Conservation (phyloP, 2,888 invertebrate species). For the Blera fallax region DNA sequence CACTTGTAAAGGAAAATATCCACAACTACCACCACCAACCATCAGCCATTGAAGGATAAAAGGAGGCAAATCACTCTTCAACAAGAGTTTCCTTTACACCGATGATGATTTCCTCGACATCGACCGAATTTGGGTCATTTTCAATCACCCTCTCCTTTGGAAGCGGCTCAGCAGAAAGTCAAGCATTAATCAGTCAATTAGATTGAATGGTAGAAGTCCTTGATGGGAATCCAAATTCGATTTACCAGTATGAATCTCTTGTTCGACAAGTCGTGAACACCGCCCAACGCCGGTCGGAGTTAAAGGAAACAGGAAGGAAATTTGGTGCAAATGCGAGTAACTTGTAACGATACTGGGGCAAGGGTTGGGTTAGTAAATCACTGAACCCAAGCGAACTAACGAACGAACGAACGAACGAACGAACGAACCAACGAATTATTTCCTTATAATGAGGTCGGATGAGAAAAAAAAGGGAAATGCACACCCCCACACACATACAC, state of each 20-base stretch:
- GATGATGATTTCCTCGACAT: constrained; percentile 20
- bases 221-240: constrained; percentile 47
- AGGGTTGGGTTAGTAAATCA: constrained; percentile 34
- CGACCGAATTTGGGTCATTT: constrained; percentile 56
- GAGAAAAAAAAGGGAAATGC: background rate
- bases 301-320: background rate
- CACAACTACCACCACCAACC: background rate
- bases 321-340: background rate
- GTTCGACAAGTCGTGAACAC: background rate
- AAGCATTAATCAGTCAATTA: constrained; percentile 69
- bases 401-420: background rate
- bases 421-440: constrained; percentile 40
- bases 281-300: too few species aligned
- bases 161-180: constrained; percentile 41
- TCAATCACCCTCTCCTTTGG: constrained; percentile 13
- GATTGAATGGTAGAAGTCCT: constrained; percentile 39
- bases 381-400: constrained; percentile 6
- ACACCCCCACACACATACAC: too few species aligned
- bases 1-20: background rate
- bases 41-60: background rate
- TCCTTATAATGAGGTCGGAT: constrained; percentile 33
- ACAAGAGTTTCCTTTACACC: background rate
- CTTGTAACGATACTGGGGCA: background rate
- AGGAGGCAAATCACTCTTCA: background rate
- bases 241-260: constrained; percentile 19